Conservation (phyloP, 2,797 vertebrate species). For the Glossophaga mutica region DNA sequence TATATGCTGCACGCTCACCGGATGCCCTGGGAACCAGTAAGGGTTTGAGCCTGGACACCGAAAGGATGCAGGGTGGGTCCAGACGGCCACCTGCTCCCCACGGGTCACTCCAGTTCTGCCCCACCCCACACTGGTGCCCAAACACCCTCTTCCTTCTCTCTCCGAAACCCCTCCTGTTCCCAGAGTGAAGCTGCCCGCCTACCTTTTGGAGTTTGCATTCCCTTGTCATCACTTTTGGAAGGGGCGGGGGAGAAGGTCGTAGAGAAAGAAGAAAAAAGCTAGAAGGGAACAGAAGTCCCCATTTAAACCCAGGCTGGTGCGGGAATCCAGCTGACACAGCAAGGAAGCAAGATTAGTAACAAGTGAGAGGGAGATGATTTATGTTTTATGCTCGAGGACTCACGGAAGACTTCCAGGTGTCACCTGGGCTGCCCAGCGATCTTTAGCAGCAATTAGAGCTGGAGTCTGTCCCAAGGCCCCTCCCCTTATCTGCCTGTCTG, state of each 20-base stretch:
- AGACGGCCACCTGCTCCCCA: background rate
- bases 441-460: slow-evolving; percentile 79
- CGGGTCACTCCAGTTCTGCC: background rate
- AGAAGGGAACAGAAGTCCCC: slow-evolving; percentile 60
- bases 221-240: background rate
- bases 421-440: slow-evolving; percentile 72
- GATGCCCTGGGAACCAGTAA: background rate
- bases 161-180: background rate
- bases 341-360: slow-evolving; percentile 80
- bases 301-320: slow-evolving; percentile 50
- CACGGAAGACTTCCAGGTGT: slow-evolving; percentile 77
- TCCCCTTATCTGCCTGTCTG: background rate
- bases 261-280: background rate
- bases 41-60: background rate
- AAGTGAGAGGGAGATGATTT: slow-evolving; percentile 78
- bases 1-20: background rate
- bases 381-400: slow-evolving; percentile 77
- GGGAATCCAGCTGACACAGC: slow-evolving; percentile 60
- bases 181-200: background rate
- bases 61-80: background rate
- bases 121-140: rapidly evolving
- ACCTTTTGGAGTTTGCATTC: background rate
- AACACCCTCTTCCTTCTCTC: background rate
- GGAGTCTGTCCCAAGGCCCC: background rate
- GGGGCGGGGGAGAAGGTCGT: background rate